Conservation (phyloP, 2,888 invertebrate species). For the Brassicogethes aeneus region DNA sequence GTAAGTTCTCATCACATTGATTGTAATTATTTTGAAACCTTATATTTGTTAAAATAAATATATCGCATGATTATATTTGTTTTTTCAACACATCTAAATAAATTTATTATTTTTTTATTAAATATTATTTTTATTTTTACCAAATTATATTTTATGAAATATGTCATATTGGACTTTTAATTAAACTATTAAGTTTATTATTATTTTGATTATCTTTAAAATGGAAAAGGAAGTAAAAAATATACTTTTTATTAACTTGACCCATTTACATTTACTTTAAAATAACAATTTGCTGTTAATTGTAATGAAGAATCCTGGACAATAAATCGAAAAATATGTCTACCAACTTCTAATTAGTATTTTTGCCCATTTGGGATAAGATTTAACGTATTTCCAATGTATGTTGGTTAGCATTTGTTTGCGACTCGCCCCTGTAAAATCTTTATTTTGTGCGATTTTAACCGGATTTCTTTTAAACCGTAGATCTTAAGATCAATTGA, state of each 20-base stretch:
- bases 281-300: conserved; percentile 22
- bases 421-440: too few relatives aligned
- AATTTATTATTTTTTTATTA: background rate
- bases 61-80: background rate
- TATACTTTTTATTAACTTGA: too few relatives aligned
- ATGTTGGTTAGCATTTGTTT: too few relatives aligned
- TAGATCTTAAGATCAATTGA: too few relatives aligned
- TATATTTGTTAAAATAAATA: too few relatives aligned
- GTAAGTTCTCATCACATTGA: background rate
- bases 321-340: conserved; percentile 43
- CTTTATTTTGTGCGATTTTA: too few relatives aligned
- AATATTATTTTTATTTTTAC: background rate
- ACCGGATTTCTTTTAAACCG: too few relatives aligned
- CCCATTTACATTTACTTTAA: conserved; percentile 12
- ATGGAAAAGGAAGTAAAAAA: too few relatives aligned
- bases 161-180: too few relatives aligned
- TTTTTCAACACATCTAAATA: background rate
- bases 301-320: conserved; percentile 44
- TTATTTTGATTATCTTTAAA: too few relatives aligned
- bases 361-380: conserved; percentile 45
- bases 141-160: too few relatives aligned
- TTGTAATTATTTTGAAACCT: conserved; percentile 1
- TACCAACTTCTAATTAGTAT: conserved; percentile 42
- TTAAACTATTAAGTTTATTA: too few relatives aligned
- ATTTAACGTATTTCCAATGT: conserved; percentile 45